Conservation (phyloP, 2,113 vertebrate species). For the Phylloscopus trochilus region DNA sequence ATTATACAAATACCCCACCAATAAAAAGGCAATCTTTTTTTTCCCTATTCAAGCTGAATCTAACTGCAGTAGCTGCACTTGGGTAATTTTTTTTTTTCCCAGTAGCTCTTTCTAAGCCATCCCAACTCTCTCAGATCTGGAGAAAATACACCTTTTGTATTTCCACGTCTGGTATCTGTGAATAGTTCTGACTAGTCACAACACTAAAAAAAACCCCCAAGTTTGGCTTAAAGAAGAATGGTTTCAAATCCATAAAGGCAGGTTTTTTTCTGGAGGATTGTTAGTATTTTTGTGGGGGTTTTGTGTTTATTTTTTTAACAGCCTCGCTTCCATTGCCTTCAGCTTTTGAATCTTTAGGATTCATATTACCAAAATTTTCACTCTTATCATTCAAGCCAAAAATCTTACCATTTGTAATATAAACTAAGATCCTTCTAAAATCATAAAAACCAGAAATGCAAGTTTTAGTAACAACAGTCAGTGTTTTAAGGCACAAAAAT, state of each 20-base stretch:
- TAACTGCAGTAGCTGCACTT: background rate
- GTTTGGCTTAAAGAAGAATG: background rate
- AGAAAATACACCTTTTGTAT: background rate
- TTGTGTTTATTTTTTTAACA: background rate
- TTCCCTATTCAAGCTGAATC: background rate
- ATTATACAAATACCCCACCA: background rate
- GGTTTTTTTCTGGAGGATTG: fast-evolving
- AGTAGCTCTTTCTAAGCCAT: background rate
- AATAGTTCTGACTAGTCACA: background rate
- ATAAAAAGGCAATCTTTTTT: background rate
- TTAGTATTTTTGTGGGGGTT: background rate
- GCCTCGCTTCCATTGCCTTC: background rate
- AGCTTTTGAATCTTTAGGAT: background rate
- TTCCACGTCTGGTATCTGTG: background rate
- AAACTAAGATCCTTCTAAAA: background rate
- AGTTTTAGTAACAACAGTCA: background rate
- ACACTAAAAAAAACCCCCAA: background rate
- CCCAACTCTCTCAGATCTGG: background rate
- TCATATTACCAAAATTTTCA: background rate
- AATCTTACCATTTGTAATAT: background rate
- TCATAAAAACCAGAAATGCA: background rate
- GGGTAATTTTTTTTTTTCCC: background rate
- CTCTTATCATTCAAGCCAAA: background rate
- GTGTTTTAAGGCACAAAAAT: background rate
- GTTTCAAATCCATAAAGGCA: background rate